Conservation (phyloP, 2,113 vertebrate genomes). For the Salvelinus sp. region DNA sequence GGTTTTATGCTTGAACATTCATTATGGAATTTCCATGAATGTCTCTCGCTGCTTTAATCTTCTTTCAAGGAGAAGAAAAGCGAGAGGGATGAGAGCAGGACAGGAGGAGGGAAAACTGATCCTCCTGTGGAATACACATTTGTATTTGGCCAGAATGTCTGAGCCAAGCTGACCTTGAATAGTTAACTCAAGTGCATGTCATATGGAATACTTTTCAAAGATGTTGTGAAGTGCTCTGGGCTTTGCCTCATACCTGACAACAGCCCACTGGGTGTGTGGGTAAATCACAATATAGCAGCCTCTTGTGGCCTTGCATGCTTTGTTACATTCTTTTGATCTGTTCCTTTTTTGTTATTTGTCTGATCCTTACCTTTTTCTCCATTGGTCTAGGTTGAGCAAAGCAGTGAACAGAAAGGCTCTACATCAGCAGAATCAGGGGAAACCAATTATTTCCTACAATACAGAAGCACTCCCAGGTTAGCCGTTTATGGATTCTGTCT, state of each 20-base stretch:
- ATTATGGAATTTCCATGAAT: background rate
- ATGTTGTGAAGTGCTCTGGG: background rate
- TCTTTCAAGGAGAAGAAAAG: conserved; percentile 58
- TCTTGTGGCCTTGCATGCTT: background rate
- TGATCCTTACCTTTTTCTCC: background rate
- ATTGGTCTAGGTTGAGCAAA: conserved; percentile 71
- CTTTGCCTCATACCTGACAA: background rate
- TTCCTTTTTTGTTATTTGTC: background rate
- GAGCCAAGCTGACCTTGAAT: conserved; percentile 52
- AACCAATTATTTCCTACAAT: conserved; percentile 87
- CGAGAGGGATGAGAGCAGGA: conserved; percentile 44
- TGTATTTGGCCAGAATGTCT: conserved; percentile 82
- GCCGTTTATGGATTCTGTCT: background rate
- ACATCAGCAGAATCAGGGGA: conserved; percentile 64
- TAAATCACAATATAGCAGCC: background rate
- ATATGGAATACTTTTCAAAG: no score
- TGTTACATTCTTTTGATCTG: background rate
- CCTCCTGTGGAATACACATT: conserved; percentile 64
- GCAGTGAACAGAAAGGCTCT: conserved; percentile 54
- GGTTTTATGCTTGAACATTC: no score
- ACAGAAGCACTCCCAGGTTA: conserved; percentile 81
- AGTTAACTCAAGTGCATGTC: no score
- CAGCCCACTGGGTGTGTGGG: background rate
- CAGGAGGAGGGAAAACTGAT: conserved; percentile 54
- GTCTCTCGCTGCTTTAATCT: background rate